Base-by-base conservation (phyloP, 1,140 invertebrate genomes). In the Zelostemma sp. region DNA sequence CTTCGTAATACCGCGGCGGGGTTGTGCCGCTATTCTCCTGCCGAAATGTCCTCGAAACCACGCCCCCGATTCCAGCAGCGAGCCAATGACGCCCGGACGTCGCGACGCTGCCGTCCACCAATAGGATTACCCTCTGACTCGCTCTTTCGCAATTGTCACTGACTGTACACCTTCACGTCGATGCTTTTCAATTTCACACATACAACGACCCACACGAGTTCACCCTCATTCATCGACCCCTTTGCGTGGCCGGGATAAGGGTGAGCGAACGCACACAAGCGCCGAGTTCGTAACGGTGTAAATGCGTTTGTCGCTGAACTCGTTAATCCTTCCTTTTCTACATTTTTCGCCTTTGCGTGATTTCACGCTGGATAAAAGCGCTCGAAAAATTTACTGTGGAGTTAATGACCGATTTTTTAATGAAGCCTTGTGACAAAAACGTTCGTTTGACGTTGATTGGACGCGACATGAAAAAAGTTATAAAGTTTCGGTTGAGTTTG, bases 71-170 rank as follows among this genome's bases (percentile, higher is more conserved):
- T 63, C 66, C 70, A 58, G 38, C 54, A 50, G 61, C 61, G 66
- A 67, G 78, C 84, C 82, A 85, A 85, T 85, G 73, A 79, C 72
- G 69, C 51, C 69, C 56, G 73, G 74, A 84, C 74, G 72, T 80
- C 80, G 80, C 81, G 81, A 85, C 74, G 76, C 77, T 77, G 74
- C 78, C 80, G 72, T 85, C 82, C 82, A 81, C 84, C 84, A 85
- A 84, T 85, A 85, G 84, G 82, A 85, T 85, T 85, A 85, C 82
- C 81, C 79, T 85, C 84, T 85, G 84, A 85, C 81, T 81, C 83
- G 83, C 74, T 84, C 78, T 85, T 85, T 85, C 82, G 82, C 78
- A 68, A 68, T 82, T 83, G 82, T 83, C 81, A 76, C 75, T 74
- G 74, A 66, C 68, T 63, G 63, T 51, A 67, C 68, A 72, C 63